Conservation (phyloP, 2,113 vertebrate genomes). For the Vicugna pacos region DNA sequence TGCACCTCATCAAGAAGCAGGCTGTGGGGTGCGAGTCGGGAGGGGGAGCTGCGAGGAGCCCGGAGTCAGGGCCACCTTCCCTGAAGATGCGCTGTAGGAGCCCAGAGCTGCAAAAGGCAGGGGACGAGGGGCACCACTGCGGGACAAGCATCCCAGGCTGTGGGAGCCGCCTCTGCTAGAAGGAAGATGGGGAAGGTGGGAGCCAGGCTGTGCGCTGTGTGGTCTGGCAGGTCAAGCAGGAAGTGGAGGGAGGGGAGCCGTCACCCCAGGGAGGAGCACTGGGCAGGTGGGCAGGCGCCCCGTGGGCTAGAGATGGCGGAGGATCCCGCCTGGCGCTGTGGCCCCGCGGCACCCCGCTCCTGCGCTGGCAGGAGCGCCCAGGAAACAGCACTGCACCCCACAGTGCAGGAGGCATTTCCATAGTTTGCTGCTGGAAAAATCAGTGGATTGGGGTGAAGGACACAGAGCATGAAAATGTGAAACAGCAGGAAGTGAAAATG, state of each 20-base stretch:
- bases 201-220: not conserved
- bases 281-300: not conserved
- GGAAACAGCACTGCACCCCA: rapidly evolving
- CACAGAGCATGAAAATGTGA: rapidly evolving
- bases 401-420: rapidly evolving
- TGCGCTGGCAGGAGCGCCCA: not conserved
- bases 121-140: not conserved
- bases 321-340: not conserved
- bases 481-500: not conserved
- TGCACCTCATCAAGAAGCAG: rapidly evolving
- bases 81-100: not conserved
- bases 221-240: not conserved
- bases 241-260: too few relatives aligned
- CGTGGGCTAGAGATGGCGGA: too few relatives aligned
- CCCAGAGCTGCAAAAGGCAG: not conserved
- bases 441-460: rapidly evolving
- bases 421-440: rapidly evolving
- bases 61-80: not conserved
- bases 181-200: not conserved
- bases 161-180: not conserved
- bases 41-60: too few relatives aligned
- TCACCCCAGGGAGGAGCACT: not conserved
- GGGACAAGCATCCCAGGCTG: not conserved
- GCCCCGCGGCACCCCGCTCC: rapidly evolving
- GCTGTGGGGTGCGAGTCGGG: not conserved